Percentiles rank a stretch among this genome's conserved stretches.
These are phyloP conservation scores for Spea bombifrons DNA, from an alignment of 2,113 vertebrate species.

Conservation along the genomic window DNA sequence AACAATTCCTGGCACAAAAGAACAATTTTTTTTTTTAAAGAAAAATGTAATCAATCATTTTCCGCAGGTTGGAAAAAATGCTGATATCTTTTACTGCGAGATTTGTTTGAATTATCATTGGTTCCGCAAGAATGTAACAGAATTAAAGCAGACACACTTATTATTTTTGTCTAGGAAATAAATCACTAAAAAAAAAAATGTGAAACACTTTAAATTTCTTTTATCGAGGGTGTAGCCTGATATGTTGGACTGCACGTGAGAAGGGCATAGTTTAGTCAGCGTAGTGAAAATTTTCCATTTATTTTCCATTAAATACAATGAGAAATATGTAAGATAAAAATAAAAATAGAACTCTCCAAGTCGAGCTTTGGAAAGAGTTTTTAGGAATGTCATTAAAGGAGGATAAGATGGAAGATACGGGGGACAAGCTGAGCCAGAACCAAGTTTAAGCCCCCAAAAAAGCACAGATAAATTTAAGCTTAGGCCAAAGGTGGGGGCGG, in stretches of 20 bases:
- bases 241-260: conserved; percentile 1
- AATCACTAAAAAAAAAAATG: conserved; percentile 7
- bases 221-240: conserved; percentile 24
- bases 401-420: no score
- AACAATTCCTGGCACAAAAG: not conserved
- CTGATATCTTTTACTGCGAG: not conserved
- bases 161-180: conserved; percentile 28
- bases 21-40: not conserved
- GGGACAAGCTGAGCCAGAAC: no score
- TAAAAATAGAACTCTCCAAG: no score
- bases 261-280: conserved; percentile 1
- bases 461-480: no score
- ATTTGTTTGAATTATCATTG: conserved; percentile 26
- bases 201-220: not conserved
- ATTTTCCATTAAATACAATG: conserved; percentile 10
- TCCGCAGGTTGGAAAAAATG: not conserved
- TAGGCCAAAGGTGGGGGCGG: no score
- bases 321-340: not conserved
- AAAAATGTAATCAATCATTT: not conserved
- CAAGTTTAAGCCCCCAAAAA: no score
- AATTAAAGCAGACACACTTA: conserved; percentile 3
- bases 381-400: no score
- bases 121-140: conserved; percentile 16
- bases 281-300: conserved; percentile 10
- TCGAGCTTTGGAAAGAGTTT: no score